phyloP scores from a whole-genome alignment of 2,113 vertebrate species.

The Zosterops lateralis region DNA sequence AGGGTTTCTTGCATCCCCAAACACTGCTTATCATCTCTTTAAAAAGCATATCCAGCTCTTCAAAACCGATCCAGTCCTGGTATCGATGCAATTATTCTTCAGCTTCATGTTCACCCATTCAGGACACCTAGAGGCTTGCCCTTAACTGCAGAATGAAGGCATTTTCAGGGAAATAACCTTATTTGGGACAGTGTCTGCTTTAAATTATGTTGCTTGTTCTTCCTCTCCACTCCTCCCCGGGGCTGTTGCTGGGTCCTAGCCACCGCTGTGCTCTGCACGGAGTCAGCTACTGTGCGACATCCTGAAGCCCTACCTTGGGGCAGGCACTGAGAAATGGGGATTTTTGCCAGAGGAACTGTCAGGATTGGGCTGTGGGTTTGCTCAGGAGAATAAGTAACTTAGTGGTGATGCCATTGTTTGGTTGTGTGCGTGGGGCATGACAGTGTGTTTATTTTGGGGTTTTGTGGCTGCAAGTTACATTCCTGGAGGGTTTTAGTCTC shows the following conservation, averaged over 20 bases:
- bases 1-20: neutral
- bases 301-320: neutral
- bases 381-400: neutral
- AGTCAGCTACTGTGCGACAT: neutral
- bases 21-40: slow-evolving; percentile 1
- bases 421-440: neutral
- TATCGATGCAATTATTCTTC: neutral
- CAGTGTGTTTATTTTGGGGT: neutral
- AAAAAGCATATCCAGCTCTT: slow-evolving; percentile 35
- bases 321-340: neutral
- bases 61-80: neutral
- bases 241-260: slow-evolving; percentile 63
- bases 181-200: slow-evolving; percentile 57
- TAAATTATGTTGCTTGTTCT: slow-evolving; percentile 49
- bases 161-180: slow-evolving; percentile 45
- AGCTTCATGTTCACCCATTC: neutral
- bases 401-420: neutral
- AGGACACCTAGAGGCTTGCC: neutral
- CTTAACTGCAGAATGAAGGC: neutral
- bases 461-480: neutral
- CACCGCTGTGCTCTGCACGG: neutral
- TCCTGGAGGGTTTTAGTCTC: neutral
- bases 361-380: neutral
- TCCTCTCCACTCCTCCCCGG: neutral
- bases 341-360: neutral